Conservation (phyloP, 2,888 invertebrate genomes). For the Ecdyonurus torrentis region DNA sequence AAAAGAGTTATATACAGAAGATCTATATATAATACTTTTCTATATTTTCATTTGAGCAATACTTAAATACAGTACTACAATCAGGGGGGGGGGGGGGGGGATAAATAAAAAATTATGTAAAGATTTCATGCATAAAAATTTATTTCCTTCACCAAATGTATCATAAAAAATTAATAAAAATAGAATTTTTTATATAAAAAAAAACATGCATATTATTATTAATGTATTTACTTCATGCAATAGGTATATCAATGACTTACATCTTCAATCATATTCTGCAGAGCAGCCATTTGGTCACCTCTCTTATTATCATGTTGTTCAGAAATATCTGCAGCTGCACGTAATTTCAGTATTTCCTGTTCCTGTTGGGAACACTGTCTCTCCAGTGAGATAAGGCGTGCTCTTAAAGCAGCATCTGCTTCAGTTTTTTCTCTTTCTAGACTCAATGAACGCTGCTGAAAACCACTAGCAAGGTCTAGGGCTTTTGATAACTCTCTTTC, state of each 20-base stretch:
- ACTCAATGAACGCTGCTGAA: slow-evolving; percentile 43
- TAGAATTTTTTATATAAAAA: no score
- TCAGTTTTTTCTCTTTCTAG: slow-evolving; percentile 28
- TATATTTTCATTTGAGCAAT: no score
- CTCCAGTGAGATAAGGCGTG: neutral
- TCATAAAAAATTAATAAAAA: no score
- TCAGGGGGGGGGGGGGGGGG: no score
- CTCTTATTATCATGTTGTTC: neutral
- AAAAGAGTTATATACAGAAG: no score
- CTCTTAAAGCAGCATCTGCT: neutral
- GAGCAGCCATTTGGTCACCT: neutral
- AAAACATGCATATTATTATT: no score
- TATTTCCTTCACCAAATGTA: slow-evolving; percentile 15
- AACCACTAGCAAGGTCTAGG: slow-evolving; percentile 46
- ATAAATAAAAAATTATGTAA: no score
- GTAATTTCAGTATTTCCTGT: neutral
- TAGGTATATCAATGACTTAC: neutral
- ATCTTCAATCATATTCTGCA: neutral
- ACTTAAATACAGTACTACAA: no score
- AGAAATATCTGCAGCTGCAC: neutral
- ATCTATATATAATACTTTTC: no score
- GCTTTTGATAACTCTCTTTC: slow-evolving; percentile 59
- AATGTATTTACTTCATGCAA: no score
- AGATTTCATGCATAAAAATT: no score
- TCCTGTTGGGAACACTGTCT: neutral